Percentiles rank a stretch among this genome's conserved stretches.
Conservation (phyloP, 2,797 vertebrate species). For the Oreochromis mossambicus region DNA sequence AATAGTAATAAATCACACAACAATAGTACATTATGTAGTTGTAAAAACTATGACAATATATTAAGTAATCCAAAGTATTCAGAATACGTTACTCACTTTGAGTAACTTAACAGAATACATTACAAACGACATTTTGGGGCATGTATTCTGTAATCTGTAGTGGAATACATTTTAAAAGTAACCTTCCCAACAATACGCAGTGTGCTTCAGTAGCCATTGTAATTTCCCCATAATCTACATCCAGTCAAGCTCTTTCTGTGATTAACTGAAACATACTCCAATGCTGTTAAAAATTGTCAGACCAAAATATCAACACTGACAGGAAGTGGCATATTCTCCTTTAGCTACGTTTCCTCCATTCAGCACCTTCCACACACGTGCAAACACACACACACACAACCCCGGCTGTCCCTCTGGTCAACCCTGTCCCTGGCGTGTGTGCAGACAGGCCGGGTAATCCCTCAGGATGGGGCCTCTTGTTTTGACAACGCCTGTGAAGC, state of each 20-base stretch:
- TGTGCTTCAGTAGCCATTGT: neutral
- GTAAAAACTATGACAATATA: neutral
- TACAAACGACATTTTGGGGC: neutral
- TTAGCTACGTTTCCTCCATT: neutral
- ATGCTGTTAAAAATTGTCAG: neutral
- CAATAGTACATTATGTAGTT: neutral
- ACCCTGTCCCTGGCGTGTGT: conserved; percentile 47
- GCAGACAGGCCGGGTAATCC: conserved; percentile 56
- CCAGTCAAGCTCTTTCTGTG: neutral
- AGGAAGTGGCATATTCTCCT: neutral
- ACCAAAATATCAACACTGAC: neutral
- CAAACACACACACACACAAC: neutral
- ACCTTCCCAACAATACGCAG: neutral
- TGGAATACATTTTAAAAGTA: neutral
- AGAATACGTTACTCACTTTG: neutral
- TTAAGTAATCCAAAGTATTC: neutral
- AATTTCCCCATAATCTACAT: conserved; percentile 17
- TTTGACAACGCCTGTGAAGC: conserved; percentile 77
- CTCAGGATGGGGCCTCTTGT: conserved; percentile 69
- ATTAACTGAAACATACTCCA: conserved; percentile 13
- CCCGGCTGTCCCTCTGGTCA: conserved; percentile 10
- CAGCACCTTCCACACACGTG: neutral
- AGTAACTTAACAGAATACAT: neutral
- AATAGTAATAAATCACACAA: neutral
- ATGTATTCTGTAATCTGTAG: neutral